phyloP scores from a whole-genome alignment of 1,140 invertebrate species.

The Drosophila ironensis region DNA sequence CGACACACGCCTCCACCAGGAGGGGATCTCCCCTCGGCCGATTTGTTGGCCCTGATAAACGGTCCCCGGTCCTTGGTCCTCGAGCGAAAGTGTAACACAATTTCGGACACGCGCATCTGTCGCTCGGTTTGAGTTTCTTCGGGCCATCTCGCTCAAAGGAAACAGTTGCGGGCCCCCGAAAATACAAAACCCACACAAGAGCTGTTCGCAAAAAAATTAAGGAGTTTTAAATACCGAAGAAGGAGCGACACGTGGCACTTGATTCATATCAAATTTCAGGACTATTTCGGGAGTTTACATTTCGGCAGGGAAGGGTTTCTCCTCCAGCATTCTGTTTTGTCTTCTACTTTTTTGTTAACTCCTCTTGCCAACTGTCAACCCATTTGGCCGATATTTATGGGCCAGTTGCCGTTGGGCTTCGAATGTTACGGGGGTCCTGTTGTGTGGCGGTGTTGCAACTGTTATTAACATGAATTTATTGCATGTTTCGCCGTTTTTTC shows the following conservation, averaged over 20 bases:
- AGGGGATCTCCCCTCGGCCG: constrained; percentile 18
- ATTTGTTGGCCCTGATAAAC: constrained; percentile 65
- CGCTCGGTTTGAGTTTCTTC: constrained; percentile 32
- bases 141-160: neutral
- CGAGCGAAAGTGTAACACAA: constrained; percentile 72
- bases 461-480: constrained; percentile 75
- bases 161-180: constrained; percentile 40
- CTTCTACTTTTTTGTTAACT: neutral
- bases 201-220: constrained; percentile 43
- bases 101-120: constrained; percentile 75
- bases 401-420: constrained; percentile 54
- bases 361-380: constrained; percentile 70
- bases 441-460: constrained; percentile 42
- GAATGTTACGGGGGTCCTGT: constrained; percentile 2
- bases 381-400: constrained; percentile 72
- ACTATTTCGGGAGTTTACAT: constrained; percentile 71
- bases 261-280: constrained; percentile 77
- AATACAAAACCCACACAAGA: constrained; percentile 11
- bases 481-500: constrained; percentile 42
- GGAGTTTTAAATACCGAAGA: constrained; percentile 7
- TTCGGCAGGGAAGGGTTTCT: constrained; percentile 53
- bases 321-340: neutral
- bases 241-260: constrained; percentile 75
- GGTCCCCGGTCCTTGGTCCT: constrained; percentile 9
- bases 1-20: constrained; percentile 19